A percentile compares a stretch with the other conserved stretches of the same genome.
Evolutionary conservation across 2,888 invertebrate genomes (phyloP).

Genomic region (Acanthococcus lagerstroemiae): DNA sequence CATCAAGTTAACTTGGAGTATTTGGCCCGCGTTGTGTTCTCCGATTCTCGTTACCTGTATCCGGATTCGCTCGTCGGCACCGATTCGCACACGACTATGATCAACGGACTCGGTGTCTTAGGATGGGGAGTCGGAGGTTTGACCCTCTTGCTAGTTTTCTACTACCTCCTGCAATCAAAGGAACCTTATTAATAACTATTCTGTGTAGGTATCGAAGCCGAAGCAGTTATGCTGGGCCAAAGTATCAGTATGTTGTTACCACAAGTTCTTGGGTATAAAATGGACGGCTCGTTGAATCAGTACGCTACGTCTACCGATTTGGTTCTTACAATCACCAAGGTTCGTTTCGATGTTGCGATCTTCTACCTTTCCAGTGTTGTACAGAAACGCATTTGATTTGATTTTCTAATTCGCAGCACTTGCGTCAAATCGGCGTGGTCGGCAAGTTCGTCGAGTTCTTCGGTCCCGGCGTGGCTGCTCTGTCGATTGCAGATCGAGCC

Average conservation of each 20-base stretch:
- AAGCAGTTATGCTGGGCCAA: slow-evolving; percentile 97
- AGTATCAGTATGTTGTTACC: slow-evolving; percentile 94
- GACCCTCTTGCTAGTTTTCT: too few species aligned
- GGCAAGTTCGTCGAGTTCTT: slow-evolving; percentile 99
- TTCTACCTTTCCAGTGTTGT: background rate
- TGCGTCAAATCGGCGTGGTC: slow-evolving; percentile 88
- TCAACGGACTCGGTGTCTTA: slow-evolving; percentile 89
- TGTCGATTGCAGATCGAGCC: slow-evolving; percentile 93
- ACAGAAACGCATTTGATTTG: background rate
- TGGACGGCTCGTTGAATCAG: slow-evolving; percentile 68
- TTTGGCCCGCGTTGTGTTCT: slow-evolving; percentile 81
- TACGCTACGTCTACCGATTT: slow-evolving; percentile 92
- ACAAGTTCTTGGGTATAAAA: slow-evolving; percentile 86
- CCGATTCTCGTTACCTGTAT: slow-evolving; percentile 52
- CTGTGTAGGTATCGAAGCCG: slow-evolving; percentile 88
- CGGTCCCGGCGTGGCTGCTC: slow-evolving; percentile 78
- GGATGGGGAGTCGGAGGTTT: slow-evolving; percentile 90
- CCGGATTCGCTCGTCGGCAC: slow-evolving; percentile 94
- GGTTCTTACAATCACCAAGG: slow-evolving; percentile 94
- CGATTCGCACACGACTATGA: slow-evolving; percentile 99
- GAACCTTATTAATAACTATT: background rate
- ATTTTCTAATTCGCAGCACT: slow-evolving; percentile 49
- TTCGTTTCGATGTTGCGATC: slow-evolving; percentile 40
- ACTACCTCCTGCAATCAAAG: background rate
- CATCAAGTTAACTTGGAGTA: slow-evolving; percentile 98